Evolutionary conservation across 2,888 invertebrate species (phyloP).

Genomic region (Himalopsyche tibetana): DNA sequence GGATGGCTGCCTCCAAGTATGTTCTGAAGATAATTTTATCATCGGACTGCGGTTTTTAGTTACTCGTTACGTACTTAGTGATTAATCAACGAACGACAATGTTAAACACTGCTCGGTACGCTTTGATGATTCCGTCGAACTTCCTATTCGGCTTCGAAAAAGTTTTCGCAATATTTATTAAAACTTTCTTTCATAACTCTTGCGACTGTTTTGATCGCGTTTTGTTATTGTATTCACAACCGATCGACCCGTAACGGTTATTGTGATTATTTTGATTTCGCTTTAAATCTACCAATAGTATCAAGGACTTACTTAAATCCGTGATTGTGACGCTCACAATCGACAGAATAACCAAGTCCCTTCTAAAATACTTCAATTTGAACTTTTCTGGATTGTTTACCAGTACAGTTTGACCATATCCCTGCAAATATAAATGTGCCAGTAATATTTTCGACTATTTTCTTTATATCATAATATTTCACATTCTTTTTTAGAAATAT

Average conservation of each 20-base stretch:
- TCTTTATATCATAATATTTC: no score
- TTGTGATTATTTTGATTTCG: background rate
- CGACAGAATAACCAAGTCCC: background rate
- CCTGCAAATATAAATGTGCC: no score
- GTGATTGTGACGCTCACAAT: background rate
- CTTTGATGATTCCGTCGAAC: conserved; percentile 40
- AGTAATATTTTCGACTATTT: no score
- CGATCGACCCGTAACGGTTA: conserved; percentile 1
- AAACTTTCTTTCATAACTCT: conserved; percentile 32
- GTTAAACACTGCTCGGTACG: conserved; percentile 31
- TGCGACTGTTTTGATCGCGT: conserved; percentile 26
- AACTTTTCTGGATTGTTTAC: no score
- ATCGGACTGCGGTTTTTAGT: conserved; percentile 58
- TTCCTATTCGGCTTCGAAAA: conserved; percentile 22
- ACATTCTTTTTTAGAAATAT: no score
- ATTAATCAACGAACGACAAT: conserved; percentile 46
- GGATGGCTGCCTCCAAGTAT: conserved; percentile 68
- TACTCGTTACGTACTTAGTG: conserved; percentile 51
- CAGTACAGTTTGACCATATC: no score
- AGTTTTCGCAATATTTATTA: conserved; percentile 41
- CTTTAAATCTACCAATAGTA: background rate
- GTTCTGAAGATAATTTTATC: conserved; percentile 60
- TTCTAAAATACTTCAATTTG: background rate
- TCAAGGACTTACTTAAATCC: background rate
- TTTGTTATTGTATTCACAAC: conserved; percentile 39